phyloP scores from a whole-genome alignment of 2,113 vertebrate genomes.

The Muntiacus reevesi region DNA sequence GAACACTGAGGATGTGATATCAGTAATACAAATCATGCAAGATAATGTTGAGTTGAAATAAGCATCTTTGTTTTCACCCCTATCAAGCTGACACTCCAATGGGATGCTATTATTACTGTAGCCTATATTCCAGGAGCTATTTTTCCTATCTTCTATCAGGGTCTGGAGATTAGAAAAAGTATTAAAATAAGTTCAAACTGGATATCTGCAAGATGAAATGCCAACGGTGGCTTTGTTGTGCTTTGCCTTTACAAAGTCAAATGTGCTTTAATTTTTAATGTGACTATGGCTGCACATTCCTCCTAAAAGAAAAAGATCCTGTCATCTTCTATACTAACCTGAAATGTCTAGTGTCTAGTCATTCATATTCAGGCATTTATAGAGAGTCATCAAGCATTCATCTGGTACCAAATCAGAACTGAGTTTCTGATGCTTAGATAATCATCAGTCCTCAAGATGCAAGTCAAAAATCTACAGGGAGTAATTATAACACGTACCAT shows the following conservation, averaged over 20 bases:
- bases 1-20: slow-evolving; percentile 52
- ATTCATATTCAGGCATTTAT: background rate
- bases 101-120: slow-evolving; percentile 24
- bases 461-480: background rate
- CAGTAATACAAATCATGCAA: slow-evolving; percentile 58
- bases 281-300: background rate
- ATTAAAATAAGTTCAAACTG: background rate
- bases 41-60: slow-evolving; percentile 52
- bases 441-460: background rate
- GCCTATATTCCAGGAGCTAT: background rate
- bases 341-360: background rate
- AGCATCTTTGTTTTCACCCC: slow-evolving; percentile 43
- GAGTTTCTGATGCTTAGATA: background rate
- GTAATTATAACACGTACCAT: background rate
- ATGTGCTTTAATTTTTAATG: background rate
- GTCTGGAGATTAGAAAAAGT: background rate
- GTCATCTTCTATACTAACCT: background rate
- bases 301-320: background rate
- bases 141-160: background rate
- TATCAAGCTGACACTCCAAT: slow-evolving; percentile 32
- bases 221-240: background rate
- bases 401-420: background rate
- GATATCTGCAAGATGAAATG: background rate
- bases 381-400: background rate
- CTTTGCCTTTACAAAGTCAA: background rate